phyloP scores from a whole-genome alignment of 2,113 vertebrate species.

The Scalopus aquaticus region DNA sequence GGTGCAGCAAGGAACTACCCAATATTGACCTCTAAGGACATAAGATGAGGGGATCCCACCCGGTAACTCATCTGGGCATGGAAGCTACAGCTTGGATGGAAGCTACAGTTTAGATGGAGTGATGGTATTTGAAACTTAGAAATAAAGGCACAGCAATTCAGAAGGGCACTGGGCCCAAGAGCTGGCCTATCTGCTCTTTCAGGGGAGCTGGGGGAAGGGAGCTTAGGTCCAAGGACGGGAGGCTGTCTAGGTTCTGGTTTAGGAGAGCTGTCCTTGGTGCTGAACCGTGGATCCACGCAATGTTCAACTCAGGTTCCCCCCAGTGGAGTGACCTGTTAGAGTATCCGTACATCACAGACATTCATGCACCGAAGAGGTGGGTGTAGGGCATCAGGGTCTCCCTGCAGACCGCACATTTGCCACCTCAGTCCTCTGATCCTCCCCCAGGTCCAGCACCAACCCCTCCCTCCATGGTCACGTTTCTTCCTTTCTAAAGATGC shows the following conservation, averaged over 20 bases:
- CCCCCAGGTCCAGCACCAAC: not conserved
- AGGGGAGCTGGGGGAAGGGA: no score
- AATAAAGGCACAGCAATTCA: not conserved
- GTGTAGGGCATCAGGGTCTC: no score
- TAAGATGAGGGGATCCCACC: not conserved
- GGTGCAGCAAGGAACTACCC: no score
- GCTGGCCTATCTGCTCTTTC: no score
- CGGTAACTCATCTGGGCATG: fast-evolving
- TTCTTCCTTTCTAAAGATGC: not conserved
- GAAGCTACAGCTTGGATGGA: no score
- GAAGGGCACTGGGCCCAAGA: fast-evolving
- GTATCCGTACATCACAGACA: not conserved
- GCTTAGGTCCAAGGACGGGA: not conserved
- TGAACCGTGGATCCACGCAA: not conserved
- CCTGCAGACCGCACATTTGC: not conserved
- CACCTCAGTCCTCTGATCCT: not conserved
- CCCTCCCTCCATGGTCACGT: not conserved
- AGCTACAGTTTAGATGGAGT: not conserved
- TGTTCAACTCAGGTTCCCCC: not conserved
- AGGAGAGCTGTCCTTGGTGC: not conserved
- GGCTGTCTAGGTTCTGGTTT: fast-evolving
- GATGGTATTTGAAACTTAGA: not conserved
- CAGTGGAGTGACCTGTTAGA: not conserved
- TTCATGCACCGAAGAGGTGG: no score
- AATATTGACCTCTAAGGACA: not conserved